These are phyloP conservation scores for Pyrocephalus nanus DNA, from an alignment of 2,797 vertebrate genomes.

Conservation along the genomic window DNA sequence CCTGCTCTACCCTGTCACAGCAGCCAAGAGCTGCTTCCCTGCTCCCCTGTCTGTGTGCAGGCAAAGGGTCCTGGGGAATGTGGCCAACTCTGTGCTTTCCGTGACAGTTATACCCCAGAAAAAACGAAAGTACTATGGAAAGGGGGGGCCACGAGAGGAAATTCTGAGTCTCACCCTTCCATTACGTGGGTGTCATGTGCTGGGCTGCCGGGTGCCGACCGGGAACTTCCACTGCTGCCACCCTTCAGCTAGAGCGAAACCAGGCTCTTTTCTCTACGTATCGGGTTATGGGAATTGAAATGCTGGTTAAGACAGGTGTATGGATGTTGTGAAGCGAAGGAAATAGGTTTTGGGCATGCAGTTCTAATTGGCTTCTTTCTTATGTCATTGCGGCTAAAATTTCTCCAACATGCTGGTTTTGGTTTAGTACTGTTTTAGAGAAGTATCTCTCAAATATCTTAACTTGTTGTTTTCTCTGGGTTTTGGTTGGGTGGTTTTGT, in stretches of 20 bases:
- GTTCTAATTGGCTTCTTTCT: not conserved
- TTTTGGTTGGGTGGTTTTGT: not conserved
- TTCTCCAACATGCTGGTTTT: not conserved
- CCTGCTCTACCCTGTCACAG: fast-evolving
- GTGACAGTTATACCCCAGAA: not conserved
- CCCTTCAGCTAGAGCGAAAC: fast-evolving
- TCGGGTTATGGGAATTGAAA: not conserved
- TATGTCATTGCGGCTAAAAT: not conserved
- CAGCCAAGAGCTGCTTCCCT: not conserved
- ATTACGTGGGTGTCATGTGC: conserved; percentile 13
- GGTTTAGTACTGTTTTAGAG: not conserved
- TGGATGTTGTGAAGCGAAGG: not conserved
- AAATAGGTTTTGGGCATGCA: not conserved
- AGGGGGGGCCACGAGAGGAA: not conserved
- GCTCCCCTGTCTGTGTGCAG: fast-evolving
- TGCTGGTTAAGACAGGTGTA: fast-evolving
- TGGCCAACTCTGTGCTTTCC: not conserved
- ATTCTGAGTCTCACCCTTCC: conserved; percentile 21
- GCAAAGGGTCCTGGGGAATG: fast-evolving
- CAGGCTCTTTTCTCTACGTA: fast-evolving
- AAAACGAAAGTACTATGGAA: not conserved
- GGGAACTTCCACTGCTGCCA: conserved; percentile 2
- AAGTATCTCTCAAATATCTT: not conserved
- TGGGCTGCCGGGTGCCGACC: not conserved
- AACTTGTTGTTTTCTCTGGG: not conserved